Conservation (phyloP, 2,888 invertebrate genomes). For the Hypolimnas misippus region DNA sequence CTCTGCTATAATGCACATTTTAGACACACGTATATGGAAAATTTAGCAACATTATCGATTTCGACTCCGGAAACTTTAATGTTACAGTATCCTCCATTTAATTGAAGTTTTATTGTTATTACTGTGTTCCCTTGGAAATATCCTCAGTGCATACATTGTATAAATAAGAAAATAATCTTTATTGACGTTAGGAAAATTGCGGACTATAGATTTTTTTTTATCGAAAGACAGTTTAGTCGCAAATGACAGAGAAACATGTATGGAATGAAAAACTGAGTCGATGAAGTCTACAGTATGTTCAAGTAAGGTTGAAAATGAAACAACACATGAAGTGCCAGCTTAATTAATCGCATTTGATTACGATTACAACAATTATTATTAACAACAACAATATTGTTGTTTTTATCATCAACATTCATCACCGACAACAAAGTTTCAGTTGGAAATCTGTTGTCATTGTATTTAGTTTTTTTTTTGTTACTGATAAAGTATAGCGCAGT, state of each 20-base stretch:
- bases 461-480: slow-evolving; percentile 5
- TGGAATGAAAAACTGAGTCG: background rate
- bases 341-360: background rate
- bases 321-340: background rate
- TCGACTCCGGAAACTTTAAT: background rate
- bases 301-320: background rate
- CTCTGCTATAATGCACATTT: too few species aligned
- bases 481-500: slow-evolving; percentile 8
- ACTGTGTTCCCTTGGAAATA: too few species aligned
- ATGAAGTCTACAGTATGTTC: background rate
- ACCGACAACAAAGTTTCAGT: too few species aligned
- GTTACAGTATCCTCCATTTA: background rate
- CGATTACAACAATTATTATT: background rate
- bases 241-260: background rate
- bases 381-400: background rate
- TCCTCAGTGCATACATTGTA: too few species aligned
- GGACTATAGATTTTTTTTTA: background rate
- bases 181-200: background rate
- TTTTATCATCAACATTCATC: background rate
- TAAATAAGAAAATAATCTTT: too few species aligned
- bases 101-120: background rate
- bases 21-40: too few species aligned
- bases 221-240: too few species aligned
- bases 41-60: background rate
- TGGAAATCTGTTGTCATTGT: too few species aligned